Evolutionary conservation across 2,888 invertebrate species (phyloP), one percentile per base, ranked within the genome.

Genomic region (Philereme transversata): DNA sequence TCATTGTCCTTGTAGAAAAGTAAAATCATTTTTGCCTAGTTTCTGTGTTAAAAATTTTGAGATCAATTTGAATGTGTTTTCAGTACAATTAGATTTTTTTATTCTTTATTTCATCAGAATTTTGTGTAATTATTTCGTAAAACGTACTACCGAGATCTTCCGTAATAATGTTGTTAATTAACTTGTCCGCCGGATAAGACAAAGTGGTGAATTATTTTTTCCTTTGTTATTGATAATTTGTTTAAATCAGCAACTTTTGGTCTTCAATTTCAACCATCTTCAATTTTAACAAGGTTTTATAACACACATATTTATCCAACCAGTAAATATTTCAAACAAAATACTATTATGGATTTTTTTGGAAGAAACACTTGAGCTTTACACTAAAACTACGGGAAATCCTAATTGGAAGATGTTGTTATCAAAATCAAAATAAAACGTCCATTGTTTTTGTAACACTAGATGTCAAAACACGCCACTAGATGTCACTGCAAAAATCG

Each of bases 401-500:
- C 71, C 73, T 79, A 69, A 69, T 69, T 82, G 83, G 83, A 83
- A 82, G 82, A 77, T 65, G 66, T 67, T 63, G 68, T 70, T 72
- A 54, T 67, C 55, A 59, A 57, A 51, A 65, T 62, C 57, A 65
- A 64, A 66, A 72, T 69, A 67, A 68, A 64, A 63, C 5, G 61
- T 54, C 68, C 70, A 73, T 74, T 69, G 72, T 75, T 72, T 46
- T 69, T 69, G 62, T 74, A 76, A 73, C 73, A 68, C 71, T 61
- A 61, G 35, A 43, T 58, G 50, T 54, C 54, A 57, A 51, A 55
- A 61, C 62, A 72, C 64, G 70, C 82, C 83, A 75, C 82, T 74
- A 81, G 84, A 84, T 81, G 86, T 86, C 85, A 84, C 86, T 75
- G 77, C 75, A 74, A 78, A 74, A 73, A 71, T 56, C 73, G 77